Evolutionary conservation across 2,888 invertebrate species (phyloP), one percentile per base, ranked within the genome.

Genomic region (Drosophila prolongata): DNA sequence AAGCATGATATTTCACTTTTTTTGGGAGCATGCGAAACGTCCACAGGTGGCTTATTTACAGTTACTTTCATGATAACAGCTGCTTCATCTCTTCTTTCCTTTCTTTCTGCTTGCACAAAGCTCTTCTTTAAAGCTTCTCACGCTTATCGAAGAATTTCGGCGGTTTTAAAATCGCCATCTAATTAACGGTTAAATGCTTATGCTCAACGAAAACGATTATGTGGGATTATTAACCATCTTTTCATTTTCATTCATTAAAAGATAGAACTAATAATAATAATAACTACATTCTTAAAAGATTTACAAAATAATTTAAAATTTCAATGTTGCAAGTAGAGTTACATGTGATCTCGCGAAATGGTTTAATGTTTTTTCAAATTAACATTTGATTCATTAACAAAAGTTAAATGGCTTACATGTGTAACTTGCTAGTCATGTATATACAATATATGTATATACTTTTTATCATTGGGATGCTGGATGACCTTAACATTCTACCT

Each of bases 31-130:
- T 55, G 72, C 62, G 62, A 71, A 62, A 46, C 37, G 76, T 77
- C 80, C 65, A 79, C 80, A 78, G 80, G 77, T 79, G 80, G 80
- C 77, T 71, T 75, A 75, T 66, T 76, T 56, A 76, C 78, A 74
- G 78, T 79, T 79, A 78, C 54, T 58, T 79, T 71, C 55, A 52
- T 71, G 70, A 71, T 62, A 71, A 71, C 70, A 71, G 70, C 70
- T 71, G 72, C 62, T 49, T 16, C 49, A 56, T 30, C 27, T 61
- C 50, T 24, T 56, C 38, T 56, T 50, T 49, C 49, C n/a, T 50
- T 38, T 24, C 24, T 30, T 47, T 67, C 46, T 35, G 30, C 35
- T n/a, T 40, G n/a, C 54, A 4, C 47, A 37, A 54, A 65, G 53
- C 54, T 54, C 24, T 37, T 30, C 38, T 60, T 49, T 24, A 10